Evolutionary conservation across 2,888 invertebrate genomes (phyloP).

Genomic region (Coleophora deauratella): DNA sequence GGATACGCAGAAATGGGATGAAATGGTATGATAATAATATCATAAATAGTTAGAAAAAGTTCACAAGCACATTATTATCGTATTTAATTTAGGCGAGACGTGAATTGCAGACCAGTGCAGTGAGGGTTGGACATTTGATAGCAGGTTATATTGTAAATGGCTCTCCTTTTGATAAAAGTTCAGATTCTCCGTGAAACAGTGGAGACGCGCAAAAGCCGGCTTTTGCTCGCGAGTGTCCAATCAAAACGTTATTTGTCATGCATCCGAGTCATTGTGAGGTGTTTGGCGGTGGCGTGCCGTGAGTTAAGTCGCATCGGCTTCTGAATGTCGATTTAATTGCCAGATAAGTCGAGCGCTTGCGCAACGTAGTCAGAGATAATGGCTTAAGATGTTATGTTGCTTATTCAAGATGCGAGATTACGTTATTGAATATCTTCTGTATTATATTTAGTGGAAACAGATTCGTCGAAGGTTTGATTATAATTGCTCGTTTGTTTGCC

Average conservation of each 20-base stretch:
- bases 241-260: constrained; percentile 72
- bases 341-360: constrained; percentile 62
- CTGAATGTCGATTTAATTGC: constrained; percentile 74
- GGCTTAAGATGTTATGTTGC: constrained; percentile 61
- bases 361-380: constrained; percentile 67
- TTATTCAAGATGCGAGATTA: constrained; percentile 52
- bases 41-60: too few species aligned
- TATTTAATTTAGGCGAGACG: too few species aligned
- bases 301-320: constrained; percentile 65
- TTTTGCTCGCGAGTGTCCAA: constrained; percentile 49
- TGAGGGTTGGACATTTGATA: too few species aligned
- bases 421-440: constrained; percentile 5
- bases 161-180: too few species aligned
- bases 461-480: too few species aligned
- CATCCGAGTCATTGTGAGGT: constrained; percentile 64
- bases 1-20: too few species aligned
- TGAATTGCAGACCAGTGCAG: too few species aligned
- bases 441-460: constrained; percentile 3
- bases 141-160: too few species aligned
- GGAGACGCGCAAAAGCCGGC: constrained; percentile 22
- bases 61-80: too few species aligned
- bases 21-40: too few species aligned
- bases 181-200: constrained; percentile 1
- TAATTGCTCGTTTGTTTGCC: not conserved
- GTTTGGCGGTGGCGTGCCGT: constrained; percentile 43